These are phyloP conservation scores for Cryptotermes secundus DNA, from an alignment of 1,140 invertebrate genomes.

Conservation along the genomic window DNA sequence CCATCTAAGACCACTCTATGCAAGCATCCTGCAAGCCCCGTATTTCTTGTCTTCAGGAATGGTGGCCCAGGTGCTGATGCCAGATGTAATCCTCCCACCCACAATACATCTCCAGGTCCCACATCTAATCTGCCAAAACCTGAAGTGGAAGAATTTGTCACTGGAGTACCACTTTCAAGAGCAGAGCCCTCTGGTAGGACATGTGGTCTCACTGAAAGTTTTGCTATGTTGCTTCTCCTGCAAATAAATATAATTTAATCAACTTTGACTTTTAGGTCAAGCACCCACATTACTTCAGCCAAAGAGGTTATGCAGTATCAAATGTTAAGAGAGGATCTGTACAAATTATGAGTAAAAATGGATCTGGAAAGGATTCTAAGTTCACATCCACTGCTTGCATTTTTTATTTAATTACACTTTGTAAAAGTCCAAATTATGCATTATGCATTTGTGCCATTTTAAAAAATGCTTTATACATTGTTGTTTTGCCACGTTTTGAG, in stretches of 20 bases:
- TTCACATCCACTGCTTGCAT: no score
- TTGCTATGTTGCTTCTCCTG: constrained; percentile 58
- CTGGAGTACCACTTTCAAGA: constrained; percentile 43
- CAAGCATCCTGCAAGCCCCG: constrained; percentile 71
- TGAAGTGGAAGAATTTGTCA: constrained; percentile 49
- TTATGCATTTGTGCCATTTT: no score
- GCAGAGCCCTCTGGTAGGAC: constrained; percentile 43
- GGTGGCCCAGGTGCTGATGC: constrained; percentile 47
- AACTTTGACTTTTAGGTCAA: no score
- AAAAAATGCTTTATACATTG: no score
- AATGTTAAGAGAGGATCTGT: no score
- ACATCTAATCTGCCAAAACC: constrained; percentile 57
- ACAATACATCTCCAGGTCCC: constrained; percentile 52
- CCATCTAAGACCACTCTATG: constrained; percentile 77
- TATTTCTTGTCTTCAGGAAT: constrained; percentile 40
- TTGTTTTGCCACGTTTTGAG: no score
- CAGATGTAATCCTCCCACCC: constrained; percentile 57
- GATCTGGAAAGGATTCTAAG: no score
- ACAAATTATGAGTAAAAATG: no score
- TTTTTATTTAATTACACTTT: no score
- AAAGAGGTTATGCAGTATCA: no score
- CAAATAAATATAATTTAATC: constrained; percentile 30
- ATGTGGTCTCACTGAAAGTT: constrained; percentile 55
- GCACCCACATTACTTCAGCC: no score
- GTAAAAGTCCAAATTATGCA: no score